These are phyloP conservation scores for Eueides isabella DNA, from an alignment of 1,140 invertebrate genomes.

Conservation along the genomic window DNA sequence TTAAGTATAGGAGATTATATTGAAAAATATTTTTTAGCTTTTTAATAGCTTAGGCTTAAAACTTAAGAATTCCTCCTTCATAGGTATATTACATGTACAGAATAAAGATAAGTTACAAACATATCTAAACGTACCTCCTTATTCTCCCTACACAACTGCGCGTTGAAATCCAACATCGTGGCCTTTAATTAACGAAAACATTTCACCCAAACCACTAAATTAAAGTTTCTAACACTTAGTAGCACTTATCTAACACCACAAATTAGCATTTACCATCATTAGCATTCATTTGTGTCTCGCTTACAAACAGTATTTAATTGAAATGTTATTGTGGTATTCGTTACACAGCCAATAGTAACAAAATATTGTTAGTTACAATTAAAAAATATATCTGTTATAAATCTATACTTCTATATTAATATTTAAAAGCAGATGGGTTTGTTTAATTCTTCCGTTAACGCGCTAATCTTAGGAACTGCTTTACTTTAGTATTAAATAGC, in stretches of 20 bases:
- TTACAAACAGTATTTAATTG: slow-evolving; percentile 36
- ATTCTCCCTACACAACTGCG: slow-evolving; percentile 16
- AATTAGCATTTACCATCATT: slow-evolving; percentile 42
- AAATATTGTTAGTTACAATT: not conserved
- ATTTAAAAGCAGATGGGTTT: too few species aligned
- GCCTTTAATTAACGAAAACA: slow-evolving; percentile 39
- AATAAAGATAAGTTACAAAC: not conserved
- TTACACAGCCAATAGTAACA: not conserved
- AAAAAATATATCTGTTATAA: too few species aligned
- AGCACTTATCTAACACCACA: slow-evolving; percentile 43
- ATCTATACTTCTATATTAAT: too few species aligned
- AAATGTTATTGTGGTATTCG: slow-evolving; percentile 30
- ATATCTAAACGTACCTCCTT: not conserved
- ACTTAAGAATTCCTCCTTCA: not conserved
- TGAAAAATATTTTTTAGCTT: too few species aligned
- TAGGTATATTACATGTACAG: not conserved
- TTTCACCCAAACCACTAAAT: slow-evolving; percentile 43
- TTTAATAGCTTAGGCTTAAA: too few species aligned
- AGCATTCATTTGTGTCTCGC: slow-evolving; percentile 37
- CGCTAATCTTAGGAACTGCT: too few species aligned
- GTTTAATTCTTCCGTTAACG: too few species aligned
- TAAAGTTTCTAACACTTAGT: slow-evolving; percentile 45
- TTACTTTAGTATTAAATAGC: too few species aligned
- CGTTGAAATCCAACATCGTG: slow-evolving; percentile 25
- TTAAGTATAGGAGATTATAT: too few species aligned